Evolutionary conservation across 2,888 invertebrate species (phyloP), one percentile per base, ranked within the genome.

Genomic region (Reticulitermes lucifugus): DNA sequence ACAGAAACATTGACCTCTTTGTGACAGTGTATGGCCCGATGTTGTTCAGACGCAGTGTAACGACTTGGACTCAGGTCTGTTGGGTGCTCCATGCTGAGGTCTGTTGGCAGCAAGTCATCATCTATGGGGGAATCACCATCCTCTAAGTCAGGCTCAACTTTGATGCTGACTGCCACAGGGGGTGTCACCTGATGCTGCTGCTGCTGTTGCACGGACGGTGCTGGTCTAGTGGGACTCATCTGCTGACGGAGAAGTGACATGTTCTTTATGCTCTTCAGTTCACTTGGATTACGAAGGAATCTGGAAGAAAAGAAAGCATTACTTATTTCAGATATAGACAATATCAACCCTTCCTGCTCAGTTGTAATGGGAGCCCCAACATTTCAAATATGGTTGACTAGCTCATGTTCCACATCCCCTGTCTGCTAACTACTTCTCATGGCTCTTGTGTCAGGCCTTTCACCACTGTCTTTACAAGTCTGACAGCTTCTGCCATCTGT

Each of bases 191-290:
- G 86, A 85, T 88, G 88, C 84, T 87, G 88, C 46, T 46, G 46
- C 84, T 88, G 87, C 83, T 88, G 86, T 75, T 89, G 90, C 87
- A 83, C 41, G n/a, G 84, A 55, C 4, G 86, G 71, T 3, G 85
- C 12, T n/a, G 84, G 84, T 51, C 89, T 89, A 85, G 87, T 87
- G 87, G 93, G 94, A 88, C 94, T 93, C 94, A 95, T 95, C 90
- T 95, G 96, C 90, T 97, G 97, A 81, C 97, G 93, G 88, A 98
- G 91, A 86, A 97, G 92, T 14, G 97, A 97, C 89, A 98, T 97
- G 90, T 98, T 98, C 91, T 98, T 98, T 88, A 98, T 98, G 91
- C 96, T 98, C 90, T 98, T 98, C 89, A 98, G 92, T 91, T 98
- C 98, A 70, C 96, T 96, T 83, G 98, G 98, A 91, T 98, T 98